Evolutionary conservation across 2,113 vertebrate genomes (phyloP), one percentile per base, ranked within the genome.

Genomic region (Oryzias celebensis): DNA sequence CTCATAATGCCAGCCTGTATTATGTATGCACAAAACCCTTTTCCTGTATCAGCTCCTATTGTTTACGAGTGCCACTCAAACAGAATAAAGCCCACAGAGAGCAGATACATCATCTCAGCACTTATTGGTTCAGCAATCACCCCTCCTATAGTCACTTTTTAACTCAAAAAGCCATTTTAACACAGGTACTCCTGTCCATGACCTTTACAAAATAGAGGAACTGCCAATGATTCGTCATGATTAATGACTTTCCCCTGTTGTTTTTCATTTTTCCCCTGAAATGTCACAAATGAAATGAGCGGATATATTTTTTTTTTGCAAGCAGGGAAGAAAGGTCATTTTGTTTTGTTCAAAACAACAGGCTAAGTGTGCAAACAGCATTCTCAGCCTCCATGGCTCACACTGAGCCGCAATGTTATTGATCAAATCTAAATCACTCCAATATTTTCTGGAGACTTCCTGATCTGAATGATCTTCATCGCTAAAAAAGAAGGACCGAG

Each of bases 71-170:
- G 46, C 43, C 14, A 41, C 65, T 54, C 10, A 16, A 86, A 2
- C 51, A 88, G 75, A n/a, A 87, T 36, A 15, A 80, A 52, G 59
- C 54, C 76, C 51, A 67, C 41, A 5, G 57, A 75, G 58, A 85
- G 54, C n/a, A 87, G 48, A 14, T n/a, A 17, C 36, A 16, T 7
- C 44, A 24, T 57, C 52, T 56, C 57, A 52, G 52, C 63, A 73
- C 65, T 83, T 87, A 80, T 81, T 6, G 56, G 53, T 52, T 67
- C 69, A 22, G 55, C 47, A 31, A 46, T 47, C 67, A n/a, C 31
- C 18, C 36, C 46, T 14, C 43, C 58, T 47, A 14, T 43, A 15
- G 64, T 16, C 10, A 47, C 42, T 52, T 47, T 44, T 57, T 5
- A 42, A 48, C n/a, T 50, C 67, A 26, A 36, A 13, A 3, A 36